Base-by-base conservation (phyloP, 2,888 invertebrate genomes). In the Caenorhabditis sp. region DNA sequence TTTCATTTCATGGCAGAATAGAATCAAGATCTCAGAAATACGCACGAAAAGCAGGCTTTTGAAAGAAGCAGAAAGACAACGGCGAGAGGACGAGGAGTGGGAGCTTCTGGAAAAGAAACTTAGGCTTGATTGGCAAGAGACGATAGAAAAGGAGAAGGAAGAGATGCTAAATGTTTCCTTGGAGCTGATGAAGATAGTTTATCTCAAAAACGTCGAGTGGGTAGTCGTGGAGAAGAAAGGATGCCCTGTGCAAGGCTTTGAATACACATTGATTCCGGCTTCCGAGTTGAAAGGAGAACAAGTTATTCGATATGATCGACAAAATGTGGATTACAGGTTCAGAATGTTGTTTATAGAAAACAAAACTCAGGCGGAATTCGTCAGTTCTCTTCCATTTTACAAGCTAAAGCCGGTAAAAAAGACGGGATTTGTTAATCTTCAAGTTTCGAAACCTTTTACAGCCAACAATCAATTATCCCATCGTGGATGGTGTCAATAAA, bases 381-480 rank as follows among this genome's bases (percentile, higher is more conserved):
- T 73, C 15, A 30, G 65, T 1, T 50, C 41, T 0, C 41, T 73
- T 1, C 73, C 73, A 9, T 56, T 65, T 17, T 45, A 58, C 26
- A 52, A 73, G 17, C 73, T 59, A n/a, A 56, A 73, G 22, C 56
- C 53, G 17, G 71, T 71, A n/a, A n/a, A n/a, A n/a, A n/a, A n/a
- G n/a, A n/a, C n/a, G n/a, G n/a, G n/a, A n/a, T n/a, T n/a, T n/a
- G n/a, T n/a, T n/a, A n/a, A n/a, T n/a, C n/a, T n/a, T n/a, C n/a
- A n/a, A n/a, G n/a, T n/a, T n/a, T n/a, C n/a, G n/a, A n/a, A n/a
- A n/a, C n/a, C n/a, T n/a, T 37, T 62, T 62, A 8, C 62, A 58
- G 63, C 63, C 58, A 24, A 62, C 55, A 41, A 62, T 65, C 15
- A 11, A 41, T 4, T 73, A 73, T 43, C 73, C 73, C 2, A 43